Evolutionary conservation across 1,140 invertebrate species (phyloP), one percentile per base, ranked within the genome.

Genomic region (Pentalonia nigronervosa): DNA sequence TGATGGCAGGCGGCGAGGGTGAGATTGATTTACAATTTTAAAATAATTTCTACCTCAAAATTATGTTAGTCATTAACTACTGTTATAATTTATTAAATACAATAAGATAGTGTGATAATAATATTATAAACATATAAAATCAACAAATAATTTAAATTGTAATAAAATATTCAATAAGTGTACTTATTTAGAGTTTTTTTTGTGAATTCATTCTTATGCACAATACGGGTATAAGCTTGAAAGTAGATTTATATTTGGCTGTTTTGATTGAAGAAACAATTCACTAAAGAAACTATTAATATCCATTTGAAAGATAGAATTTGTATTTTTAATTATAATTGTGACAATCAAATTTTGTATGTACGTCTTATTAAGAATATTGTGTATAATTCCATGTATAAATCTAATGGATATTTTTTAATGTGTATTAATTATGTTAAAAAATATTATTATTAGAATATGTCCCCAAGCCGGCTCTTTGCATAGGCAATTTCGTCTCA

Each of bases 1-100:
- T 9, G n/a, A 67, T 67, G 4, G 14, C 7, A 14, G n/a, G 60
- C 4, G 7, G 3, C 17, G 30, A n/a, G 0, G 0, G 1, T 30
- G 9, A 14, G 2, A 3, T 30, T 4, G 25, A 30, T 60, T 30
- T 30, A 60, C 2, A 30, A 60, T 60, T 60, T 60, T 30, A 60
- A 60, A 60, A 60, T 60, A 60, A 60, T 60, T 60, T 60, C 1
- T 30, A 0, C 20, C 1, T 60, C 25, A 30, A 9, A 60, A 30
- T 11, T 30, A 60, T 9, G 2, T 60, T 9, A 30, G 2, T n/a
- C n/a, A 14, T 30, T 60, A 0, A 11, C 14, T 67, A 67, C 4
- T 76, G 7, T 34, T 7, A 76, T 34, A 76, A 4, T n/a, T 76
- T 76, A 41, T 7, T 17, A 76, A 76, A 17, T 4, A 4, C 14